Evolutionary conservation across 53 echinoderm and acorn worm genomes (phyloP), one percentile per base, ranked within the genome.

Genomic region (Holothuria leucospilota): DNA sequence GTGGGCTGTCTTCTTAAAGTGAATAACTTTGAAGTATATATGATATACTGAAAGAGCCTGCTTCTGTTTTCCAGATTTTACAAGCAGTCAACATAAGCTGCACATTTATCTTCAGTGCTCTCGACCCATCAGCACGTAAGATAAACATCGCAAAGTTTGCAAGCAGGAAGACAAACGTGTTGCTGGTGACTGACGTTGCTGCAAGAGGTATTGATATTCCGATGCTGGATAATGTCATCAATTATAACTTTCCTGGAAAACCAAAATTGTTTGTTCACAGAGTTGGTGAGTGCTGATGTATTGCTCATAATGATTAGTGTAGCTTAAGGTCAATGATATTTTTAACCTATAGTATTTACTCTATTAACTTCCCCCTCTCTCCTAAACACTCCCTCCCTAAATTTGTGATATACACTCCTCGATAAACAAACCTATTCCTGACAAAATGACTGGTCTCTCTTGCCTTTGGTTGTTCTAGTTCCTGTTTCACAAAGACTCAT

Each of bases 181-280:
- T 99, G 86, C 84, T 99, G 16, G 99, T 99, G 20, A 99, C 99
- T 15, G 99, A 99, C 59, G 88, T 95, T 23, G 99, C 99, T 51
- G 99, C 99, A 59, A 87, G 99, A 14, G 99, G 99, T 39, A 98
- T 98, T 21, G 99, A 98, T 88, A 98, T 98, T 64, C 99, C 99
- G 5, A 92, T 98, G 95, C 61, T 98, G 39, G 99, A 95, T 67
- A 90, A 96, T 28, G 95, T 94, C 73, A 95, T 99, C 91, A 99
- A 98, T 38, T 98, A 74, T 66, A 93, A 98, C 74, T 95, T 98
- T 41, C 99, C 99, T 14, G 99, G 93, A 56, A 98, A 98, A 58
- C 95, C 99, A 3, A 98, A 98, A 87, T 78, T 98, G 14, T 98
- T 93, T 66, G 95, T 98, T 3, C 99, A 98, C 71, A 85, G 99